phyloP scores from a whole-genome alignment of 2,888 invertebrate genomes.

The Orchesellides sinensis region DNA sequence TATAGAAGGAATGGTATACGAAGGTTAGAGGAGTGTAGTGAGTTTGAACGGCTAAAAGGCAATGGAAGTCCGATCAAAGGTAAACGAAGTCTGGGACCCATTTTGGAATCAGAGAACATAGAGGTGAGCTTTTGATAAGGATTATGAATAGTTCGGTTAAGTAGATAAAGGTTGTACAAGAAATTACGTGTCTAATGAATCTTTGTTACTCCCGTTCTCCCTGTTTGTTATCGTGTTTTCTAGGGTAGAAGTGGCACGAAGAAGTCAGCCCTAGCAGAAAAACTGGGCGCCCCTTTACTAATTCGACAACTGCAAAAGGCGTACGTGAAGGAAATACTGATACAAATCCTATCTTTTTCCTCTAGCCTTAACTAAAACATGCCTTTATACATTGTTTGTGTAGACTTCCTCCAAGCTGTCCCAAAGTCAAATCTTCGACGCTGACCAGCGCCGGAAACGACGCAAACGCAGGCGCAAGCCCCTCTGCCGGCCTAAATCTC shows the following conservation, averaged over 20 bases:
- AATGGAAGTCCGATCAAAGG: constrained; percentile 22
- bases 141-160: too few relatives aligned
- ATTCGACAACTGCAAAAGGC: constrained; percentile 62
- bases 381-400: neutral
- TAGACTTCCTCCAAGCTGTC: constrained; percentile 47
- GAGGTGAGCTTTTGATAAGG: constrained; percentile 55
- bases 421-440: constrained; percentile 30
- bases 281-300: constrained; percentile 52
- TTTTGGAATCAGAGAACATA: constrained; percentile 47
- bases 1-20: constrained; percentile 92
- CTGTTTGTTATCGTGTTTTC: constrained; percentile 33
- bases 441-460: constrained; percentile 53
- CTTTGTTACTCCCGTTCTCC: constrained; percentile 9
- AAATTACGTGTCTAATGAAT: constrained; percentile 2
- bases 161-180: too few relatives aligned
- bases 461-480: constrained; percentile 79
- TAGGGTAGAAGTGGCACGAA: constrained; percentile 66
- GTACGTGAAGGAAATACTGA: constrained; percentile 22
- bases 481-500: constrained; percentile 92
- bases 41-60: constrained; percentile 69
- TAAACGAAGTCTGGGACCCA: constrained; percentile 40
- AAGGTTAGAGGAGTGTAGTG: constrained; percentile 76
- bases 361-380: neutral
- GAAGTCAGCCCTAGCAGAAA: constrained; percentile 50
- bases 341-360: neutral